A percentile compares a stretch with the other conserved stretches of the same genome.
Evolutionary conservation across 2,113 vertebrate genomes (phyloP).

Genomic region (Poeciliopsis prolifica): DNA sequence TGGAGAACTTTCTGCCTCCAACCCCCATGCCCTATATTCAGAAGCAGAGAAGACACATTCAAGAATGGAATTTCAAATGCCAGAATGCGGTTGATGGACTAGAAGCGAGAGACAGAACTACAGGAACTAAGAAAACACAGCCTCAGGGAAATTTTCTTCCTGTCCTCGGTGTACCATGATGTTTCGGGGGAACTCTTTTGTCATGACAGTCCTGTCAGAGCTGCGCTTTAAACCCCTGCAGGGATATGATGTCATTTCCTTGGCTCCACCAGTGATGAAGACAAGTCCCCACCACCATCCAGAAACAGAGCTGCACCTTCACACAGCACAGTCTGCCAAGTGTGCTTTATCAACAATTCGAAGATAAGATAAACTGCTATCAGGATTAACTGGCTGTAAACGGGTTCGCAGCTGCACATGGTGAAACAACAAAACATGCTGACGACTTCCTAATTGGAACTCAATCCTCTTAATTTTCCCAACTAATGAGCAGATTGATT

Average conservation of each 20-base stretch:
- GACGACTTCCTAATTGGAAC: slow-evolving; percentile 3
- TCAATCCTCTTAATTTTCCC: background rate
- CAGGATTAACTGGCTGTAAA: slow-evolving; percentile 25
- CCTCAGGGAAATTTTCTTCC: slow-evolving; percentile 49
- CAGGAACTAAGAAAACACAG: slow-evolving; percentile 54
- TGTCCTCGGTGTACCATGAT: slow-evolving; percentile 52
- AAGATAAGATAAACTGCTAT: slow-evolving; percentile 42
- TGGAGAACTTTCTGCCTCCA: slow-evolving; percentile 56
- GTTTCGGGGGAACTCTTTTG: slow-evolving; percentile 70
- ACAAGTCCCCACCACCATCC: slow-evolving; percentile 64
- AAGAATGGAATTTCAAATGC: slow-evolving; percentile 62
- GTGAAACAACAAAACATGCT: slow-evolving; percentile 9
- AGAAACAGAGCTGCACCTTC: slow-evolving; percentile 38
- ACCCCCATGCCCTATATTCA: slow-evolving; percentile 65
- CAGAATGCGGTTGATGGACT: slow-evolving; percentile 61
- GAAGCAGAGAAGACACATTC: slow-evolving; percentile 42
- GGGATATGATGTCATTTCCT: slow-evolving; percentile 79
- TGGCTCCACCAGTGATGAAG: slow-evolving; percentile 62
- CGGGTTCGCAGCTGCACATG: slow-evolving; percentile 11
- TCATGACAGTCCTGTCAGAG: slow-evolving; percentile 75
- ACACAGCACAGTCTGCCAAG: slow-evolving; percentile 28
- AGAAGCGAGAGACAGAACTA: slow-evolving; percentile 46
- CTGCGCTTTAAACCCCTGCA: slow-evolving; percentile 58
- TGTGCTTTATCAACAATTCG: slow-evolving; percentile 43
- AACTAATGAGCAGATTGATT: no score